Evolutionary conservation across 2,888 invertebrate genomes (phyloP).

Genomic region (Phasia obesa): DNA sequence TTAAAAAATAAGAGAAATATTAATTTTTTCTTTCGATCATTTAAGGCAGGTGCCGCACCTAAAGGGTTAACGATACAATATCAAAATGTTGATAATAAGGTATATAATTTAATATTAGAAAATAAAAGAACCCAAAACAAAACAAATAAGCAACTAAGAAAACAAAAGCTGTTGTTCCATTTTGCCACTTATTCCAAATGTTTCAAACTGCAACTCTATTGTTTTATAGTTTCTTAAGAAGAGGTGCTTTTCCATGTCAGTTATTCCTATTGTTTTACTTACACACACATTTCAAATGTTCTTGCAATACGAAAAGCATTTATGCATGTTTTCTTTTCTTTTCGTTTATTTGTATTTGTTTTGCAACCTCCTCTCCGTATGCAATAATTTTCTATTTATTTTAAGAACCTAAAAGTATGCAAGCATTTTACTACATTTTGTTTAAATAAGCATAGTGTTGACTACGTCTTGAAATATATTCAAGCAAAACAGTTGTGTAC

Average conservation of each 20-base stretch:
- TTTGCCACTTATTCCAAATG: conserved; percentile 22
- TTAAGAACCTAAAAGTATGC: conserved; percentile 67
- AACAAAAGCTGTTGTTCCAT: conserved; percentile 42
- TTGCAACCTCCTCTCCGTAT: conserved; percentile 54
- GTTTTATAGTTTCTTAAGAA: conserved; percentile 56
- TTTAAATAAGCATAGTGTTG: conserved; percentile 66
- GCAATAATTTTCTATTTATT: conserved; percentile 66
- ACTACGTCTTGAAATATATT: conserved; percentile 29
- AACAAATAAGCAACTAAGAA: conserved; percentile 63
- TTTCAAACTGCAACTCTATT: conserved; percentile 40
- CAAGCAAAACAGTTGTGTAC: conserved; percentile 41
- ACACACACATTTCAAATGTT: conserved; percentile 28
- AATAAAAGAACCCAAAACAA: conserved; percentile 73
- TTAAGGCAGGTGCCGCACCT: background rate
- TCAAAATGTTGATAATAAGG: conserved; percentile 79
- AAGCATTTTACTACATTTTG: conserved; percentile 48
- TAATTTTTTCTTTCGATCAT: too few relatives aligned
- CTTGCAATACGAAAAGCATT: conserved; percentile 57
- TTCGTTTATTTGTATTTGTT: conserved; percentile 47
- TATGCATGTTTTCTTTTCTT: conserved; percentile 54
- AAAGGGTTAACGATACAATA: conserved; percentile 47
- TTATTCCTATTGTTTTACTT: conserved; percentile 38
- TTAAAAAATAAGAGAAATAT: too few relatives aligned
- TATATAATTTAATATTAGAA: conserved; percentile 81
- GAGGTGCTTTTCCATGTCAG: conserved; percentile 62